Evolutionary conservation across 2,113 vertebrate species (phyloP).

Genomic region (Lichenostomus cassidix): DNA sequence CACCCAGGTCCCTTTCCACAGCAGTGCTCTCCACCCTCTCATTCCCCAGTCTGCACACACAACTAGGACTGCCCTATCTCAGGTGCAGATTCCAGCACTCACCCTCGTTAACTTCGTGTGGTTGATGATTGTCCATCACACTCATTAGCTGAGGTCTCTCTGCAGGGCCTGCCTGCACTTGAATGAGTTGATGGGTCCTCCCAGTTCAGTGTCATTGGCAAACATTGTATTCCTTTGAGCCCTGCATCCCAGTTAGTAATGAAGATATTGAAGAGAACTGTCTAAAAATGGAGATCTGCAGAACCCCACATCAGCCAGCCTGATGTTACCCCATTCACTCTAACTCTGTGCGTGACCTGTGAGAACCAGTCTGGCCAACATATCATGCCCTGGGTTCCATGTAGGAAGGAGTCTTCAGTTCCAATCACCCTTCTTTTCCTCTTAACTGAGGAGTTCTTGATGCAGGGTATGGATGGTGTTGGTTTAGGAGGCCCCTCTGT

Average conservation of each 20-base stretch:
- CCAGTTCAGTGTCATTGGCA: neutral
- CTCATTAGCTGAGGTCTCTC: neutral
- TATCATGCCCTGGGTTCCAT: rapidly evolving
- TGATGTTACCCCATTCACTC: neutral
- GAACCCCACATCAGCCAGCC: neutral
- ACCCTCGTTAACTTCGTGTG: neutral
- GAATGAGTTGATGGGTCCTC: neutral
- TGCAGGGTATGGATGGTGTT: neutral
- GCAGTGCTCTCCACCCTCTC: neutral
- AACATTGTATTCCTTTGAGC: neutral
- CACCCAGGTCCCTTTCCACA: rapidly evolving
- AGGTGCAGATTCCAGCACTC: neutral
- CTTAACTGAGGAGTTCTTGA: neutral
- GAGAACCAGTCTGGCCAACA: neutral
- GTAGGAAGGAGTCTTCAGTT: neutral
- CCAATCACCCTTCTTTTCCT: neutral
- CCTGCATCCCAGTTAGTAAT: neutral
- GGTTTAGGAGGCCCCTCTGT: neutral
- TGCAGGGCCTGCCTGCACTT: neutral
- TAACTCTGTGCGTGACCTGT: rapidly evolving
- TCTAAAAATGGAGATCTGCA: neutral
- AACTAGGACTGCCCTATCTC: neutral
- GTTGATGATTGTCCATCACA: too few species aligned
- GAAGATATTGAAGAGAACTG: neutral
- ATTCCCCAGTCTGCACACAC: neutral